Conservation (phyloP, 2,797 vertebrate species). For the Okamejei kenojei region DNA sequence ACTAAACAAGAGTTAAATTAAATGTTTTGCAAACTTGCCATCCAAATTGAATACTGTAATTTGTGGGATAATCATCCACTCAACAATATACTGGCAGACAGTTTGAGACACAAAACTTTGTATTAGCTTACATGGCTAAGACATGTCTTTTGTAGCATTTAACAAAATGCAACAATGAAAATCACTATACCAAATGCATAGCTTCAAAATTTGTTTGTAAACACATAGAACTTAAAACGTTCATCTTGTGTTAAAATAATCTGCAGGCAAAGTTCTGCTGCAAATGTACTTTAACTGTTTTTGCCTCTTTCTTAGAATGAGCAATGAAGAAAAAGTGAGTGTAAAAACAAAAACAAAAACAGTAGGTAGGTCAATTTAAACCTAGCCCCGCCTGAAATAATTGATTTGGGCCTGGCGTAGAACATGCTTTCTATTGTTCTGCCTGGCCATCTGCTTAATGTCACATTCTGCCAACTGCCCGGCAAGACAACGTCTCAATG, state of each 20-base stretch:
- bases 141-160: background rate
- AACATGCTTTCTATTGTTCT: constrained; percentile 67
- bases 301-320: background rate
- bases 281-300: background rate
- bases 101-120: background rate
- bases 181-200: background rate
- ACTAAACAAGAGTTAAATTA: background rate
- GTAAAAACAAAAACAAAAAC: constrained; percentile 3
- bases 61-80: background rate
- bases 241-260: background rate
- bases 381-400: background rate
- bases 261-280: background rate
- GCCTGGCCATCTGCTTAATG: constrained; percentile 76
- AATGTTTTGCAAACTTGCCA: background rate
- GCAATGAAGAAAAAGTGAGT: constrained; percentile 3
- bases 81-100: background rate
- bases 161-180: background rate
- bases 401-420: constrained; percentile 51
- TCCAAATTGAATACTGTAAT: constrained; percentile 13
- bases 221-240: background rate
- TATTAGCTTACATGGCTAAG: background rate
- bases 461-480: constrained; percentile 66
- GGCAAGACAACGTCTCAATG: constrained; percentile 49
- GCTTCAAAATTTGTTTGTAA: background rate
- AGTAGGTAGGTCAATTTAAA: background rate